A percentile compares a stretch with the other conserved stretches of the same genome.
Evolutionary conservation across 2,888 invertebrate species (phyloP).

Genomic region (Meta bourneti): DNA sequence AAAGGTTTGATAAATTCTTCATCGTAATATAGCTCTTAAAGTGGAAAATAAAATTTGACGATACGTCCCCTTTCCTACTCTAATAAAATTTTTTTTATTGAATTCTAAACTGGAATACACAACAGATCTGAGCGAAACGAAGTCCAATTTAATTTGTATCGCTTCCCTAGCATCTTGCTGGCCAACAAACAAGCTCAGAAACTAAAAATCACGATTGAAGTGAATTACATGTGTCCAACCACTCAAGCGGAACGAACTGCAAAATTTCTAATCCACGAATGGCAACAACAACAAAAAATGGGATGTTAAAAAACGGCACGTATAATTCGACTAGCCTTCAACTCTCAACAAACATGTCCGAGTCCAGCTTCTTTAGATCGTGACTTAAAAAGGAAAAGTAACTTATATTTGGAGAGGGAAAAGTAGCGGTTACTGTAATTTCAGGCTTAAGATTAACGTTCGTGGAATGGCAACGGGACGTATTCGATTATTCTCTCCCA

Average conservation of each 20-base stretch:
- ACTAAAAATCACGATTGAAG: constrained; percentile 2
- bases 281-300: not conserved
- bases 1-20: too few species aligned
- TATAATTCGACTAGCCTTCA: constrained; percentile 24
- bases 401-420: constrained; percentile 29
- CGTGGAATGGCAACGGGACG: not conserved
- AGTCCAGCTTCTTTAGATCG: constrained; percentile 5
- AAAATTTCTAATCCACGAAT: constrained; percentile 6
- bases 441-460: constrained; percentile 39
- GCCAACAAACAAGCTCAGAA: not conserved
- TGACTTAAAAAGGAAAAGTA: constrained; percentile 33
- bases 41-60: too few species aligned
- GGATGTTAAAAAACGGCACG: constrained; percentile 7
- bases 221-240: constrained; percentile 14
- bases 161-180: constrained; percentile 2
- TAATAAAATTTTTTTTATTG: not conserved
- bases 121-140: too few species aligned
- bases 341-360: constrained; percentile 13
- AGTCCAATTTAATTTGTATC: constrained; percentile 6
- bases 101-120: not conserved
- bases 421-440: constrained; percentile 62
- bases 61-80: too few species aligned
- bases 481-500: not conserved
- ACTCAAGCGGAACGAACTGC: constrained; percentile 32
- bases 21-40: too few species aligned